Conservation (phyloP, 1,140 invertebrate species). For the Idris sp. region DNA sequence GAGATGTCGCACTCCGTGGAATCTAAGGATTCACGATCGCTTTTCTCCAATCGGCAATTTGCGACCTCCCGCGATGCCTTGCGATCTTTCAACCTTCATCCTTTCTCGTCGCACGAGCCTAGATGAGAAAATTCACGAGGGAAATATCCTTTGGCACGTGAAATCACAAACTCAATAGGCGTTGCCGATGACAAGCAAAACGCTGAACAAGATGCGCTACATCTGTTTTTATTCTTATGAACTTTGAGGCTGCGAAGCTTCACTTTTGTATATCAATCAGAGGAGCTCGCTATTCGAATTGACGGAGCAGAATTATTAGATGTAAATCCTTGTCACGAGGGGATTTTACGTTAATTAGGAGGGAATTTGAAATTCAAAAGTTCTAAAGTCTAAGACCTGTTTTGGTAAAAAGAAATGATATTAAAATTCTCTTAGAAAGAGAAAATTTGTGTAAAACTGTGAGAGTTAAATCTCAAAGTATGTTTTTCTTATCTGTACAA, state of each 20-base stretch:
- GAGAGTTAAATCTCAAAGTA: too few relatives aligned
- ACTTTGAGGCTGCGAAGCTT: constrained; percentile 12
- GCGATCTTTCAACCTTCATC: constrained; percentile 59
- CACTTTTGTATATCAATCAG: constrained; percentile 34
- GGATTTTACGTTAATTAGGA: constrained; percentile 12
- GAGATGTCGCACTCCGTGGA: constrained; percentile 29
- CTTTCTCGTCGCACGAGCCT: constrained; percentile 35
- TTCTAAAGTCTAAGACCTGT: background rate
- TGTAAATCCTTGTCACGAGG: constrained; percentile 17
- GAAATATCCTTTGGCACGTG: constrained; percentile 6
- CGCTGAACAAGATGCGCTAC: constrained; percentile 17
- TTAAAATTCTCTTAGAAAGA: too few relatives aligned
- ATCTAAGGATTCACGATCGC: constrained; percentile 30
- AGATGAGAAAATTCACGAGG: constrained; percentile 17
- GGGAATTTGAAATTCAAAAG: constrained; percentile 22
- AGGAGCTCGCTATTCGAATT: constrained; percentile 4
- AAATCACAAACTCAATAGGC: constrained; percentile 30
- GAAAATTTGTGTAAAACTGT: too few relatives aligned
- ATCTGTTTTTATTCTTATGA: constrained; percentile 27
- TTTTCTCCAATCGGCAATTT: constrained; percentile 66
- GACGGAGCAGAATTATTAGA: constrained; percentile 20
- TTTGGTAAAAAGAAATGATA: constrained; percentile 6
- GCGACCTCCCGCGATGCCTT: constrained; percentile 50
- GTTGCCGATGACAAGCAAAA: constrained; percentile 27
- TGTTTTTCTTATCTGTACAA: too few relatives aligned